These are phyloP conservation scores for Drosophila varians DNA, from an alignment of 1,140 invertebrate species.

Conservation along the genomic window DNA sequence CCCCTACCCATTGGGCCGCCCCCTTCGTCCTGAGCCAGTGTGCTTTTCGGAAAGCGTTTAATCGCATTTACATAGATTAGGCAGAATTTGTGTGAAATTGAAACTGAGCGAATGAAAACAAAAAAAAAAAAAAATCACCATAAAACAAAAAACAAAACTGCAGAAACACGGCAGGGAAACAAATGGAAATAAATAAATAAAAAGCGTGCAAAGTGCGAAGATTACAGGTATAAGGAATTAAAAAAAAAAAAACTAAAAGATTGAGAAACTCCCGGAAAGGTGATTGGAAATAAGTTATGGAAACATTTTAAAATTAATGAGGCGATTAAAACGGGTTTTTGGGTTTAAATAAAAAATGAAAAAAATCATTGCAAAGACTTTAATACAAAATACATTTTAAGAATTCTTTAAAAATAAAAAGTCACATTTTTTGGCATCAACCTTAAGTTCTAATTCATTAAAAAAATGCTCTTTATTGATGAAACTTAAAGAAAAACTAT, in stretches of 20 bases:
- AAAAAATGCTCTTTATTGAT: no score
- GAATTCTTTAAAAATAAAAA: no score
- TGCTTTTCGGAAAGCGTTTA: constrained; percentile 75
- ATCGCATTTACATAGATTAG: constrained; percentile 81
- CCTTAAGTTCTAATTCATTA: no score
- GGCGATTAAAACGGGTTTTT: no score
- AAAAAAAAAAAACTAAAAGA: neutral
- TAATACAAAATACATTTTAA: no score
- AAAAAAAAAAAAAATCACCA: neutral
- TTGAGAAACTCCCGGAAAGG: neutral
- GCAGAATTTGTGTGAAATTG: constrained; percentile 81
- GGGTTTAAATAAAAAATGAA: no score
- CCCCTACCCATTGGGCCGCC: neutral
- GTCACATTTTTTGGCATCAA: no score
- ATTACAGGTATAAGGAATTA: constrained; percentile 30
- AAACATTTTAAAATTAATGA: no score
- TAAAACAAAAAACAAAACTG: neutral
- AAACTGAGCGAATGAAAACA: constrained; percentile 50
- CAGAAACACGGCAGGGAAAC: neutral
- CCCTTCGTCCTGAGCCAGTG: neutral
- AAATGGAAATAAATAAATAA: constrained; percentile 37
- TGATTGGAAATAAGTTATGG: neutral
- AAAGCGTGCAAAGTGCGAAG: constrained; percentile 71
- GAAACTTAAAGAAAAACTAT: no score
- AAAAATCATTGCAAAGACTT: no score